Percentiles rank a stretch among this genome's conserved stretches.
Conservation (phyloP, 2,888 invertebrate species). For the Hypselothyrea guttata region DNA sequence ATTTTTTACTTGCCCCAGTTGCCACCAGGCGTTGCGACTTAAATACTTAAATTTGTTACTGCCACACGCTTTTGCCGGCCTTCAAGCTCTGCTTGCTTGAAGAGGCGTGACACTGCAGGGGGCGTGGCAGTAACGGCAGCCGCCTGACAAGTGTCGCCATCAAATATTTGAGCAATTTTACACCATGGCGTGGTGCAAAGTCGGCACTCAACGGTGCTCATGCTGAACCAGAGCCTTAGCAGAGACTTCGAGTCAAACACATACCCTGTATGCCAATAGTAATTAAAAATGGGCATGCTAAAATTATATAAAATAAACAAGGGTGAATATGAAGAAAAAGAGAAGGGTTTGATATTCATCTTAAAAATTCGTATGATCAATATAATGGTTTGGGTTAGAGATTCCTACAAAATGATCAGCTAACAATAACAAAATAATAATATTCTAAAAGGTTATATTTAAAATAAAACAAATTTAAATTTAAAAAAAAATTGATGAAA, state of each 20-base stretch:
- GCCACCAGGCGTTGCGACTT: conserved; percentile 35
- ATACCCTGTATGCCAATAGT: neutral
- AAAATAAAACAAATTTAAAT: too few species aligned
- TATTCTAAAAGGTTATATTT: too few species aligned
- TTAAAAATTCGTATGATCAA: too few species aligned
- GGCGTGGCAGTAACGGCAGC: conserved; percentile 26
- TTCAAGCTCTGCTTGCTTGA: conserved; percentile 13
- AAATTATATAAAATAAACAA: neutral
- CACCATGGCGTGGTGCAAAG: conserved; percentile 19
- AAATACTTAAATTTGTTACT: conserved; percentile 62
- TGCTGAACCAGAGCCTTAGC: neutral
- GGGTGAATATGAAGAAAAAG: too few species aligned
- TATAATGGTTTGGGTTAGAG: too few species aligned
- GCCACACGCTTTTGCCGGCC: conserved; percentile 19
- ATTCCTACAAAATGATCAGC: too few species aligned
- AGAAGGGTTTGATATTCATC: too few species aligned
- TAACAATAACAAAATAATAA: too few species aligned
- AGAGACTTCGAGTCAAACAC: neutral
- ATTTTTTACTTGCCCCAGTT: conserved; percentile 19
- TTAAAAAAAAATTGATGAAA: too few species aligned
- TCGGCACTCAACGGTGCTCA: neutral
- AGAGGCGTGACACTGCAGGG: conserved; percentile 9
- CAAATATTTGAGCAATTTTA: conserved; percentile 54
- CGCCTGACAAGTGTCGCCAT: conserved; percentile 46
- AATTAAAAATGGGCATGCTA: neutral